These are phyloP conservation scores for Sycophila sp. DNA, from an alignment of 1,140 invertebrate species.

Conservation along the genomic window DNA sequence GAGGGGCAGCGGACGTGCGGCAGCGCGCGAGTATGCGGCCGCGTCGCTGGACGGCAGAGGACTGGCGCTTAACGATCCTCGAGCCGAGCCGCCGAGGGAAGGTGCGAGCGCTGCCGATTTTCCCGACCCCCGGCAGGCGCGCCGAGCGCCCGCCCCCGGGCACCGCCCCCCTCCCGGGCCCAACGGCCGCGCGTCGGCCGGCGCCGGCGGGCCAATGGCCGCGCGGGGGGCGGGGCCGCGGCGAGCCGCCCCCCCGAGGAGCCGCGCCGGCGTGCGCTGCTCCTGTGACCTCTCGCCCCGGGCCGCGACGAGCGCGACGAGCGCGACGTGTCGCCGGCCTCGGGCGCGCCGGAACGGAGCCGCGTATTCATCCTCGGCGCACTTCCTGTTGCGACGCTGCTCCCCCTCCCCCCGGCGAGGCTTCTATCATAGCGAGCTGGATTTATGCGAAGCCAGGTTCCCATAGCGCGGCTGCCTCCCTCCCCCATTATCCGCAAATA, in stretches of 20 bases:
- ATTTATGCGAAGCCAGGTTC: slow-evolving; percentile 19
- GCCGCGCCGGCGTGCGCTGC: background rate
- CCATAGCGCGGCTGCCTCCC: background rate
- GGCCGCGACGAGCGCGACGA: background rate
- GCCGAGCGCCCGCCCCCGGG: background rate
- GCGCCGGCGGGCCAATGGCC: background rate
- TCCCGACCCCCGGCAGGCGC: background rate
- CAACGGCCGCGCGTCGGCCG: background rate
- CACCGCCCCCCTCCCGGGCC: background rate
- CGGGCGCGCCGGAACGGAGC: background rate
- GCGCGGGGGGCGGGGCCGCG: background rate
- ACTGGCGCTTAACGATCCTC: slow-evolving; percentile 58
- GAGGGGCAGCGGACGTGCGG: background rate
- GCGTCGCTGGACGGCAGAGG: slow-evolving; percentile 63
- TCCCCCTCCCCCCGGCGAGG: background rate
- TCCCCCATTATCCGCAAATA: slow-evolving; percentile 20
- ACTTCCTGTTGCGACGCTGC: background rate
- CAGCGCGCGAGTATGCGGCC: slow-evolving; percentile 53
- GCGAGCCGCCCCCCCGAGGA: background rate
- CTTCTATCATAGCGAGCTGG: background rate
- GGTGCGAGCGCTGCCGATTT: slow-evolving; percentile 33
- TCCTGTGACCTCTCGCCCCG: slow-evolving; percentile 6
- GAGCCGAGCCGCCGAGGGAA: slow-evolving; percentile 50
- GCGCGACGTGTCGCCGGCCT: background rate
- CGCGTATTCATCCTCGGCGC: slow-evolving; percentile 7